Base-by-base conservation (phyloP, 2,113 vertebrate species). In the Chlorodrepanis virens region DNA sequence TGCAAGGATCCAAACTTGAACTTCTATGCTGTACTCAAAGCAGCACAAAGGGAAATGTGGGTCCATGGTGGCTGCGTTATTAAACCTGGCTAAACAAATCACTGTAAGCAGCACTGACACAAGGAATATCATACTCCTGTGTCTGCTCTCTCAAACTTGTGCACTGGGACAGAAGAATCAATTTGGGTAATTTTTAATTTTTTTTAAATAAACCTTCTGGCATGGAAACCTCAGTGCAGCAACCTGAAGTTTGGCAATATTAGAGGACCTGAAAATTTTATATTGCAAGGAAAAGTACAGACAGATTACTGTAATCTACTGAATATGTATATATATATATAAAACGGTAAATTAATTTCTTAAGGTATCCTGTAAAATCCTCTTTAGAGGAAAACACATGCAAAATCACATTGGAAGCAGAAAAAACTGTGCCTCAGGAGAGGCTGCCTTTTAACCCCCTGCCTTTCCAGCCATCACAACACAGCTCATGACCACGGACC, bases 271-370 rank as follows among this genome's bases (percentile, higher is more conserved):
- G 12, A 63, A 65, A 88, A 83, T 15, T 63, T 71, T 8, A 24
- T 14, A 25, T 71, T 67, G 7, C 4, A 68, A 53, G 20, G 29
- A 65, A 37, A 71, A 71, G 11, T 14, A 56, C 0, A 76, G 11
- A 11, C 0, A 56, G 4, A 64, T 64, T n/a, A 57, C 2, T 3
- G 3, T 31, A 10, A 67, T 21, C 29, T 40, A 45, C 4, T 45
- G 9, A 79, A 47, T 24, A 77, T 25, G 6, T 11, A 56, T 22
- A 59, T 39, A 39, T 13, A 29, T 18, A n/a, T 17, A 56, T 23
- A 59, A 24, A 60, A 60, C 0, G 0, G 20, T 2, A 3, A 14
- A 9, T 28, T 28, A 4, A 28, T 45, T 86, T 52, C 23, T 68
- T 31, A 69, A 45, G 5, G 25, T 6, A 70, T 9, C 17, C 25